Evolutionary conservation across 2,797 vertebrate genomes (phyloP), one percentile per base, ranked within the genome.

Genomic region (Sebastes wilsoni): DNA sequence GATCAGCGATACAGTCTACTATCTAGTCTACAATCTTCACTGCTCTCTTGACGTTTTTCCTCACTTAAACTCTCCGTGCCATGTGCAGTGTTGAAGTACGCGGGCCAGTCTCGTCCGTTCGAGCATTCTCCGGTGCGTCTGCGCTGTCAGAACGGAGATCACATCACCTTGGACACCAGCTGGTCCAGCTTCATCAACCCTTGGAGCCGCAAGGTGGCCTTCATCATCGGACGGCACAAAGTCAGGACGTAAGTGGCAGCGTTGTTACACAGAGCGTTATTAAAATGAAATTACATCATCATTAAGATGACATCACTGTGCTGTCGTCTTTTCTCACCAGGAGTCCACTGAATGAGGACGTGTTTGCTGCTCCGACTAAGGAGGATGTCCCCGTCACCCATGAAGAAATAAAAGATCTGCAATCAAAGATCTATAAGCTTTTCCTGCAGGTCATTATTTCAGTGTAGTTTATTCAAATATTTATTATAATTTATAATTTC

Each of bases 141-240:
- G 77, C 96, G 95, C 20, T 96, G 97, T 79, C 96, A 96, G 60
- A 97, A 97, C 3, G 97, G 97, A 36, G 97, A 97, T 67, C 97
- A 97, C 18, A 92, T 98, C 77, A 97, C 97, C 27, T 91, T 97
- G 85, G 97, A 98, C 89, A 97, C 97, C 84, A 97, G 97, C 94
- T 98, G 97, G 97, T 97, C 97, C 30, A 97, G 97, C 87, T 98
- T 97, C 16, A 96, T 98, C 61, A 97, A 98, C 82, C 97, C 97
- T 0, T 98, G 97, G 97, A 98, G 96, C 84, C 96, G 97, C 52
- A 98, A 97, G 84, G 97, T 98, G 86, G 96, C 97, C 42, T 98
- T 98, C 66, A 96, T 98, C 82, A 96, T 98, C 27, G 97, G 97
- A 22, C 94, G 97, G 14, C 97, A 98, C 85, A 98, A 97, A 97